Percentiles rank a stretch among this genome's conserved stretches.
phyloP scores from a whole-genome alignment of 2,797 vertebrate genomes.

The Adelosebastes latens region DNA sequence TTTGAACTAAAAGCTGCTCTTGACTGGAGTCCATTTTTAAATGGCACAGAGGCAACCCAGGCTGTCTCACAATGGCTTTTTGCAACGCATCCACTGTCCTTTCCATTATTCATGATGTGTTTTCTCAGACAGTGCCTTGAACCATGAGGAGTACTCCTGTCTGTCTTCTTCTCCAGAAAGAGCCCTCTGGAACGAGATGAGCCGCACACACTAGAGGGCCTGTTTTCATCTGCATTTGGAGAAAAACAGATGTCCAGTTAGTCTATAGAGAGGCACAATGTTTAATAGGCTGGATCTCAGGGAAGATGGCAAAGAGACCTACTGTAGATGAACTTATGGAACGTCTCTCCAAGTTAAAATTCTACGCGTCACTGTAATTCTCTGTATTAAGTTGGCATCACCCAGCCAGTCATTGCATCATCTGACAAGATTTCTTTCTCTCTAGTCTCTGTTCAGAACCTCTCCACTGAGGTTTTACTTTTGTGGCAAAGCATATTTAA shows the following conservation, averaged over 20 bases:
- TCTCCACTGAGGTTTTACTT: conserved; percentile 20
- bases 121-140: conserved; percentile 72
- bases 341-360: conserved; percentile 38
- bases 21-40: conserved; percentile 41
- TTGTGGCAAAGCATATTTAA: conserved; percentile 4
- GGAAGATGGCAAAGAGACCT: conserved; percentile 14
- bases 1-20: conserved; percentile 19
- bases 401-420: conserved; percentile 26
- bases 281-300: conserved; percentile 31
- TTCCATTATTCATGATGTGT: conserved; percentile 78
- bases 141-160: conserved; percentile 62
- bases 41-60: conserved; percentile 41
- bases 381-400: conserved; percentile 11
- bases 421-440: conserved; percentile 1
- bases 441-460: not conserved
- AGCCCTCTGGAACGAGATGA: conserved; percentile 48
- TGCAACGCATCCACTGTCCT: conserved; percentile 60
- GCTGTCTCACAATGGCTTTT: conserved; percentile 52
- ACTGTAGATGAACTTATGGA: conserved; percentile 23
- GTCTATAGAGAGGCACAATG: conserved; percentile 4
- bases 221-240: conserved; percentile 55
- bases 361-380: conserved; percentile 1
- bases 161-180: conserved; percentile 61
- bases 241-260: conserved; percentile 57
- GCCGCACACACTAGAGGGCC: conserved; percentile 44